Conservation (phyloP, 2,113 vertebrate species). For the Brienomyrus longianalis region DNA sequence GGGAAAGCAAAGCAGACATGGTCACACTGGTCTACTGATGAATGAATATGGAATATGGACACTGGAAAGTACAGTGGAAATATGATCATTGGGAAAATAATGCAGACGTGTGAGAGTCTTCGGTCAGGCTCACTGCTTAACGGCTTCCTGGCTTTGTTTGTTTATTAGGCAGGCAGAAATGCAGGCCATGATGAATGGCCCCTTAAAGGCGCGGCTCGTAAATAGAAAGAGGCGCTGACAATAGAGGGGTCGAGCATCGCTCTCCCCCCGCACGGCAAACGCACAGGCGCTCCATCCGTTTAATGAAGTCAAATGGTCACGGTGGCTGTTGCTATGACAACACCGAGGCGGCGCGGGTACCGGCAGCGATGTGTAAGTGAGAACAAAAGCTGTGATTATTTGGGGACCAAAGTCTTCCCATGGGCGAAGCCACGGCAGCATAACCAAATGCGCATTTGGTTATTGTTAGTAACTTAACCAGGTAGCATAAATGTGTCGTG, state of each 20-base stretch:
- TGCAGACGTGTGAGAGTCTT: background rate
- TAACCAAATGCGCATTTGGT: background rate
- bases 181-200: background rate
- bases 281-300: slow-evolving; percentile 9
- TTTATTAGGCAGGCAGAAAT: background rate
- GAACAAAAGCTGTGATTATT: slow-evolving; percentile 23
- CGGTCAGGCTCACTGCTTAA: background rate
- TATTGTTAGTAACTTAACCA: background rate
- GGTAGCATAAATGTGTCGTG: background rate
- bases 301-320: slow-evolving; percentile 29
- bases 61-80: background rate
- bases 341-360: background rate
- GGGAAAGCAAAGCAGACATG: background rate
- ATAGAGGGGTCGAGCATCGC: background rate
- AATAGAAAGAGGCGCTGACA: background rate
- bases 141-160: background rate
- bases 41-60: background rate
- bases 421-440: background rate
- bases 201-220: background rate
- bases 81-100: background rate
- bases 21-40: background rate
- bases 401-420: slow-evolving; percentile 13
- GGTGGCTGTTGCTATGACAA: slow-evolving; percentile 21
- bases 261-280: background rate
- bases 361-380: slow-evolving; percentile 14